Percentiles rank a stretch among this genome's conserved stretches.
These are phyloP conservation scores for Colistium nudipinnis DNA, from an alignment of 2,113 vertebrate genomes.

Conservation along the genomic window DNA sequence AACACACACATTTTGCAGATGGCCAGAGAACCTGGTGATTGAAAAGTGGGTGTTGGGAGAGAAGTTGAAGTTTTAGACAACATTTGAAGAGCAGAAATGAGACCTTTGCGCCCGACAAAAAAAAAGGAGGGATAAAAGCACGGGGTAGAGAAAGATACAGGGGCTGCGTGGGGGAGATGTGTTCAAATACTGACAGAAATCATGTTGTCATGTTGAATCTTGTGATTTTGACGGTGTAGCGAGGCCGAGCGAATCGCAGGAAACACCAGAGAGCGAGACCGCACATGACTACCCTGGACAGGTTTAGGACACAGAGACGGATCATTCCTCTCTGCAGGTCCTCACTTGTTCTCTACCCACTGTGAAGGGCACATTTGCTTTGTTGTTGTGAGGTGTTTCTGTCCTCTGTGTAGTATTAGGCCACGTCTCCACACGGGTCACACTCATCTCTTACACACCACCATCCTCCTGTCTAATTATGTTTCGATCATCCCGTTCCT, in stretches of 20 bases:
- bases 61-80: conserved; percentile 26
- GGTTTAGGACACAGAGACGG: conserved; percentile 15
- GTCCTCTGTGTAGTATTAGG: background rate
- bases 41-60: conserved; percentile 24
- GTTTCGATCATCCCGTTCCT: no score
- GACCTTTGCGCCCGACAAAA: conserved; percentile 1
- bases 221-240: background rate
- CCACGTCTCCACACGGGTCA: background rate
- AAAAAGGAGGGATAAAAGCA: conserved; percentile 11
- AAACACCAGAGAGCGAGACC: conserved; percentile 3
- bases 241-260: background rate
- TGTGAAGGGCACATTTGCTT: background rate
- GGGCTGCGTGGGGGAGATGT: conserved; percentile 11
- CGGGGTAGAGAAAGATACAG: conserved; percentile 4
- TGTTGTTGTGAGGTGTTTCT: background rate
- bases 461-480: background rate
- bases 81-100: conserved; percentile 16
- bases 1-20: conserved; percentile 26
- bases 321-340: conserved; percentile 19
- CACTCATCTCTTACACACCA: no score
- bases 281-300: conserved; percentile 1
- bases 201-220: background rate
- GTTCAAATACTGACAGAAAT: conserved; percentile 31
- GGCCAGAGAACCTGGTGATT: conserved; percentile 37
- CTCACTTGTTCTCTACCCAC: background rate